These are phyloP conservation scores for Andrena minutula DNA, from an alignment of 2,888 invertebrate species.

Conservation along the genomic window DNA sequence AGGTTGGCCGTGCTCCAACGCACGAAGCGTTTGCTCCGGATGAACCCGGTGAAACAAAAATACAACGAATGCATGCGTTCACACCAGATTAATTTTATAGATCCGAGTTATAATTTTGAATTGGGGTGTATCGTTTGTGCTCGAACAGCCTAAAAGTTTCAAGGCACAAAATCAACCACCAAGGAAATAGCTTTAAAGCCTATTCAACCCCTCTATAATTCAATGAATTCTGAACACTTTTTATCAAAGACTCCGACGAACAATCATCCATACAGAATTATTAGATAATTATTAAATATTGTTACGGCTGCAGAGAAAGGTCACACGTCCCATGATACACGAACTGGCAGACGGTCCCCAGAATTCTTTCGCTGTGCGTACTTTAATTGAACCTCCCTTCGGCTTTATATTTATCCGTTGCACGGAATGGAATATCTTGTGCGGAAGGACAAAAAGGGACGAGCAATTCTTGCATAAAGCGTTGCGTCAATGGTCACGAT, in stretches of 20 bases:
- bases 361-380: not conserved
- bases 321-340: too few species aligned
- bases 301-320: too few species aligned
- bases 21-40: not conserved
- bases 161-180: too few species aligned
- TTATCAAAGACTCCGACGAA: too few species aligned
- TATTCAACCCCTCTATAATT: too few species aligned
- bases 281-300: too few species aligned
- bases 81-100: not conserved
- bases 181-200: too few species aligned
- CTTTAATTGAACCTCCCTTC: not conserved
- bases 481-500: conserved; percentile 33
- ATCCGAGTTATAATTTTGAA: too few species aligned
- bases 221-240: too few species aligned
- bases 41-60: not conserved
- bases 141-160: too few species aligned
- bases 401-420: not conserved
- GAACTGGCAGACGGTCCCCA: not conserved
- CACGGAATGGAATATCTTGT: conserved; percentile 11
- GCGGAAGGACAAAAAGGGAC: not conserved
- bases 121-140: too few species aligned
- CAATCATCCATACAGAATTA: too few species aligned
- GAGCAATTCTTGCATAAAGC: conserved; percentile 21
- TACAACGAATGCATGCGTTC: not conserved
- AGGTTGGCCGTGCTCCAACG: not conserved